These are phyloP conservation scores for Manacus vitellinus DNA, from an alignment of 2,113 vertebrate genomes.

Conservation along the genomic window DNA sequence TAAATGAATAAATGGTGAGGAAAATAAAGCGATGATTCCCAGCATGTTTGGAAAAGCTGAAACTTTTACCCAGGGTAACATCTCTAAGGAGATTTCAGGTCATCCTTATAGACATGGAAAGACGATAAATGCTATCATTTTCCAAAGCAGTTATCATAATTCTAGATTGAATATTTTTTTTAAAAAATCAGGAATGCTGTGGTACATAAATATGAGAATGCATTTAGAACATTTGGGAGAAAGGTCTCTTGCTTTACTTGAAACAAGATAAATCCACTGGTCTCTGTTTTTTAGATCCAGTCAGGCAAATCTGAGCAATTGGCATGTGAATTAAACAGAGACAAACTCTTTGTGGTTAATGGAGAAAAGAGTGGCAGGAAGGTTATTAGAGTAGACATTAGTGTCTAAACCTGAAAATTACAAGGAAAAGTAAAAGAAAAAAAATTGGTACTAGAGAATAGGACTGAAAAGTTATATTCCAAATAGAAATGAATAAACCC, in stretches of 20 bases:
- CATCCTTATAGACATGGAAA: neutral
- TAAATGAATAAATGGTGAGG: neutral
- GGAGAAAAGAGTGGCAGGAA: neutral
- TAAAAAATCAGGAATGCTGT: neutral
- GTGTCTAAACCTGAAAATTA: neutral
- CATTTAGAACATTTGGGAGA: neutral
- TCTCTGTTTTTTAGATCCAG: neutral
- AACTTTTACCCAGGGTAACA: neutral
- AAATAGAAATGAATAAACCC: neutral
- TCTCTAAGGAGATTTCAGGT: neutral
- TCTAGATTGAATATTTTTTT: neutral
- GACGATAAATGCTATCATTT: neutral
- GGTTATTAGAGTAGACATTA: neutral
- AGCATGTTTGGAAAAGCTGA: neutral
- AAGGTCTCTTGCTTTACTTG: neutral
- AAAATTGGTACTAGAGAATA: rapidly evolving
- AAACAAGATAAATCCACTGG: neutral
- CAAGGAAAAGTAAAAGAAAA: neutral
- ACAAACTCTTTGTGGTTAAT: neutral
- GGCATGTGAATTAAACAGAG: neutral
- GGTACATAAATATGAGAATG: neutral
- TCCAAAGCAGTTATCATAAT: neutral
- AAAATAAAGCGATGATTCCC: neutral
- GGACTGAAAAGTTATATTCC: neutral
- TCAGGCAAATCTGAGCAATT: neutral